Conservation (phyloP, 2,113 vertebrate species). For the Pungitius pungitius region DNA sequence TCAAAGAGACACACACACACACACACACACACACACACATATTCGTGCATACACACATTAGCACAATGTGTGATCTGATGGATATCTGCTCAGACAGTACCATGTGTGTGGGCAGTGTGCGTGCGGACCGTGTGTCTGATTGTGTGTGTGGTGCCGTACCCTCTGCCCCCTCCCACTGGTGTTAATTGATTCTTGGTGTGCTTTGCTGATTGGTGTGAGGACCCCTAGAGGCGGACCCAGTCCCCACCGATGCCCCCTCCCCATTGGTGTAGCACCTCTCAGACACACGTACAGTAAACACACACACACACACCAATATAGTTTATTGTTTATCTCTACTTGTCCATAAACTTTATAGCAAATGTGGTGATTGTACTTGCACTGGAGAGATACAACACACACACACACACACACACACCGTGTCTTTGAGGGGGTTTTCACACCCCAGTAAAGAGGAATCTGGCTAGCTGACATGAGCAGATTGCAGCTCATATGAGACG, state of each 20-base stretch:
- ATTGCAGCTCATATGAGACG: constrained; percentile 78
- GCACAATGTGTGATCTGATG: constrained; percentile 73
- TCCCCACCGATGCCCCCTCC: constrained; percentile 70
- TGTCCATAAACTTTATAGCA: constrained; percentile 16
- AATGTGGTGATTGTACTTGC: constrained; percentile 24
- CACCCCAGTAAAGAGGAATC: constrained; percentile 79
- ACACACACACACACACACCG: constrained; percentile 9
- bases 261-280: constrained; percentile 60
- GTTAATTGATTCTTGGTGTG: constrained; percentile 86
- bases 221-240: constrained; percentile 80
- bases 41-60: constrained; percentile 54
- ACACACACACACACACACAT: not conserved
- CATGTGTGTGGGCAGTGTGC: constrained; percentile 76
- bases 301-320: constrained; percentile 24
- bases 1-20: constrained; percentile 55
- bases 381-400: constrained; percentile 5
- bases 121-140: constrained; percentile 60
- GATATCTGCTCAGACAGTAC: constrained; percentile 82
- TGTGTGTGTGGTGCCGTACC: constrained; percentile 73
- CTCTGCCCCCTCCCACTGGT: constrained; percentile 85
- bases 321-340: constrained; percentile 25
- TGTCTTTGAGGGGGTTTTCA: constrained; percentile 75
- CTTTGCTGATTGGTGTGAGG: constrained; percentile 87
- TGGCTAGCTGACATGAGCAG: constrained; percentile 81
- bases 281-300: constrained; percentile 23